A percentile compares a stretch with the other conserved stretches of the same genome.
Conservation (phyloP, 1,140 invertebrate genomes). For the Kradibia gibbosae region DNA sequence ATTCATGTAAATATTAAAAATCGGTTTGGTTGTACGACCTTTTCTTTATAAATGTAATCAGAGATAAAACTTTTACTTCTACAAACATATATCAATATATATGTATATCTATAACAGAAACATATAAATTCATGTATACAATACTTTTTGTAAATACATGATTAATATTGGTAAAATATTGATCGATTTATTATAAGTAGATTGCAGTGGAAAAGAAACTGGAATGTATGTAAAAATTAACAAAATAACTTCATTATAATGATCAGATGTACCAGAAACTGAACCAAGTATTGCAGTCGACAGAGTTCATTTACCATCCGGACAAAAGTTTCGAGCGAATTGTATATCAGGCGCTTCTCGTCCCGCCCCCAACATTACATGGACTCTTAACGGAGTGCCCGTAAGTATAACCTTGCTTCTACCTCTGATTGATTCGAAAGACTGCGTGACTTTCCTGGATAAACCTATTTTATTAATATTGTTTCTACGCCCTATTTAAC, state of each 20-base stretch:
- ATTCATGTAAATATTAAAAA: too few species aligned
- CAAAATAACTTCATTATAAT: conserved; percentile 57
- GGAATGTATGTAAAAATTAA: conserved; percentile 46
- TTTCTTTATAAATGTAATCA: too few species aligned
- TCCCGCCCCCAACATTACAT: conserved; percentile 84
- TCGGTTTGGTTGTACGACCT: too few species aligned
- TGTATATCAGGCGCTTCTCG: conserved; percentile 83
- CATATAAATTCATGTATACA: not conserved
- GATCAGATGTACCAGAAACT: conserved; percentile 69
- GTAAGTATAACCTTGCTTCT: conserved; percentile 73
- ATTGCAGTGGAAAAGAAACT: not conserved
- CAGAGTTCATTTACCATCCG: conserved; percentile 71
- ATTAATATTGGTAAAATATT: too few species aligned
- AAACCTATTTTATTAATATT: conserved; percentile 60
- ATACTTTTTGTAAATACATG: too few species aligned
- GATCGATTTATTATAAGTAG: too few species aligned
- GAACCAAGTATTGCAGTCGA: conserved; percentile 65
- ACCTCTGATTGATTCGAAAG: conserved; percentile 28
- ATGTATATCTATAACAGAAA: too few species aligned
- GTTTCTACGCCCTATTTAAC: conserved; percentile 37
- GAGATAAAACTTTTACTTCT: too few species aligned
- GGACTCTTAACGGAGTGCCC: conserved; percentile 86
- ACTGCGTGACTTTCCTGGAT: conserved; percentile 64
- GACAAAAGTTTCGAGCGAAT: conserved; percentile 82
- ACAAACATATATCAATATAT: too few species aligned